A percentile compares a stretch with the other conserved stretches of the same genome.
Conservation (phyloP, 1,140 invertebrate genomes). For the Trichoplusia ni region DNA sequence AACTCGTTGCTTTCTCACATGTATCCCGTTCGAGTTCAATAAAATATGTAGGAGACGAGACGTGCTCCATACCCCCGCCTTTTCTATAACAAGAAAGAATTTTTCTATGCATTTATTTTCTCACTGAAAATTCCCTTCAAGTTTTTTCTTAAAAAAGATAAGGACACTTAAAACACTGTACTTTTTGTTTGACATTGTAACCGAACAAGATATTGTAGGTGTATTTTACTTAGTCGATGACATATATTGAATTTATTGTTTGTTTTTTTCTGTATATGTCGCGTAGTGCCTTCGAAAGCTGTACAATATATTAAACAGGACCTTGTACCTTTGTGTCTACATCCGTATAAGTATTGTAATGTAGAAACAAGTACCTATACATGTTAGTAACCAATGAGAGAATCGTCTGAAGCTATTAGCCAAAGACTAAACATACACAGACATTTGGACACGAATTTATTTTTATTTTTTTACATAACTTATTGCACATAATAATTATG, state of each 20-base stretch:
- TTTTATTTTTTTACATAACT: too few species aligned
- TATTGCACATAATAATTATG: too few species aligned
- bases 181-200: background rate
- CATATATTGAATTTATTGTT: constrained; percentile 29
- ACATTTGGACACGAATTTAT: too few species aligned
- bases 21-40: constrained; percentile 58
- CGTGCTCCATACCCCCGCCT: constrained; percentile 61
- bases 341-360: constrained; percentile 2
- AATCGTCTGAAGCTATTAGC: constrained; percentile 6
- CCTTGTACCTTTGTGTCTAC: constrained; percentile 8
- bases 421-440: background rate
- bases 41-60: constrained; percentile 77
- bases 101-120: constrained; percentile 77
- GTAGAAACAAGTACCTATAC: too few species aligned
- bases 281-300: background rate
- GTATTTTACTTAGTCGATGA: constrained; percentile 23
- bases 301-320: constrained; percentile 7
- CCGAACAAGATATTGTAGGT: constrained; percentile 19
- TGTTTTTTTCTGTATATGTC: constrained; percentile 6
- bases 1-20: constrained; percentile 34
- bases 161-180: constrained; percentile 10
- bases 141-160: constrained; percentile 47
- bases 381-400: background rate
- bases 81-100: constrained; percentile 80
- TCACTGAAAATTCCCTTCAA: constrained; percentile 66